A percentile compares a stretch with the other conserved stretches of the same genome.
Evolutionary conservation across 2,797 vertebrate genomes (phyloP).

Genomic region (Sebastes baramenuke): DNA sequence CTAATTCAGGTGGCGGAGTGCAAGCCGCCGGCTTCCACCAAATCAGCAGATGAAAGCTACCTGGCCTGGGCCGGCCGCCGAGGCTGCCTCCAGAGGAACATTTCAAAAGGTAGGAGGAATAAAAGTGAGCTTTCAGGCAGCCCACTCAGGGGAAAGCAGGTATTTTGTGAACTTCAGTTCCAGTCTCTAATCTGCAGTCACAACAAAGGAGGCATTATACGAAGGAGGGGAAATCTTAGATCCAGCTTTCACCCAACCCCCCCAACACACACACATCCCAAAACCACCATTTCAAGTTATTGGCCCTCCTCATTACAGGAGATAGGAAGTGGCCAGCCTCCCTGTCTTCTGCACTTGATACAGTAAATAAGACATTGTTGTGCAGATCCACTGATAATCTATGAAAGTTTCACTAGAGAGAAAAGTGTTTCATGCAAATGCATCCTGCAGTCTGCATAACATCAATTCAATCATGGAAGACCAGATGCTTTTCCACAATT

Average conservation of each 20-base stretch:
- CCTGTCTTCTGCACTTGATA: constrained; percentile 3
- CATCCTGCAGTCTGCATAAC: background rate
- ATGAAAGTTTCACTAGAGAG: background rate
- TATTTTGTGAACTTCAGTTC: constrained; percentile 76
- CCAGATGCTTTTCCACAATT: background rate
- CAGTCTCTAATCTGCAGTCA: constrained; percentile 76
- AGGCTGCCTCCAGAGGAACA: constrained; percentile 32
- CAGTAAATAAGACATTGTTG: constrained; percentile 11
- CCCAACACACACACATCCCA: background rate
- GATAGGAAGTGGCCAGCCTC: background rate
- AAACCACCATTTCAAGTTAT: constrained; percentile 62
- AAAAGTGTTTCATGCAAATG: background rate
- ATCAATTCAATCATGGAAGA: background rate
- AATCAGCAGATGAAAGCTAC: constrained; percentile 80
- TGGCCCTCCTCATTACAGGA: constrained; percentile 73
- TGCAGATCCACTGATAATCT: constrained; percentile 13
- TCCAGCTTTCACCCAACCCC: constrained; percentile 25
- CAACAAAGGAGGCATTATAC: constrained; percentile 69
- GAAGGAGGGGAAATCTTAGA: constrained; percentile 53
- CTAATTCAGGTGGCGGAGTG: constrained; percentile 41
- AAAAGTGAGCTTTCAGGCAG: constrained; percentile 82
- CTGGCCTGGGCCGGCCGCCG: constrained; percentile 5
- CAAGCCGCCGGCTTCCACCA: constrained; percentile 15
- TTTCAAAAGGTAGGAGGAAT: constrained; percentile 82
- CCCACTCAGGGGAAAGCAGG: constrained; percentile 74